Base-by-base conservation (phyloP, 2,797 vertebrate genomes). In the Aphelocoma californica region DNA sequence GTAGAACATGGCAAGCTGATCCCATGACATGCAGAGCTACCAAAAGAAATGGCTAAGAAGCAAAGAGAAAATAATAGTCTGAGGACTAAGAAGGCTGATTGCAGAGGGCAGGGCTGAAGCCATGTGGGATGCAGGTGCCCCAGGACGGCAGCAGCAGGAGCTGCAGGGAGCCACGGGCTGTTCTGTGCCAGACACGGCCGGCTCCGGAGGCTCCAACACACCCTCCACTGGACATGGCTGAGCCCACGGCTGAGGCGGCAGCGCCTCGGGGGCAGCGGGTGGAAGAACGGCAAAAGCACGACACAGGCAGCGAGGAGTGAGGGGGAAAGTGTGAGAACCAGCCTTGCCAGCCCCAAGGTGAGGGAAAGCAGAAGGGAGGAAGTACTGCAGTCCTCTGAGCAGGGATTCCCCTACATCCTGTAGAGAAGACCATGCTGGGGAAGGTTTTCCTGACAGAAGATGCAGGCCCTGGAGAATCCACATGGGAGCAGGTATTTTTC, bases 121-220 rank as follows among this genome's bases (percentile, higher is more conserved):
- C 14, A 25, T 12, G 2, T 2, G 0, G 14, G 36, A 15, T 31
- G 44, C 50, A 1, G 32, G 36, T 20, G 14, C 12, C 42, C 23
- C 1, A 36, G 38, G 3, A 53, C 2, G 10, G 31, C 40, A 5
- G 56, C 1, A 6, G 25, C 62, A 58, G 36, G 19, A n/a, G 24
- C 61, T 14, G 18, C 44, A 23, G 45, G n/a, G 51, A 18, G 45
- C 20, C 38, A 18, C 0, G 36, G 44, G 56, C 32, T 45, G 57
- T 31, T 47, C 31, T 0, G 0, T 1, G 12, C 26, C 0, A 0
- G 26, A 18, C 47, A n/a, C 31, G 4, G 51, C 3, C 1, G 1
- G 50, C 24, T 57, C 62, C 23, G 5, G 62, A 47, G 24, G 44
- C 64, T 47, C 44, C 64, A n/a, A 10, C 44, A 26, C 32, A 45